These are phyloP conservation scores for Epinephelus coioides DNA, from an alignment of 2,797 vertebrate genomes.

Conservation along the genomic window DNA sequence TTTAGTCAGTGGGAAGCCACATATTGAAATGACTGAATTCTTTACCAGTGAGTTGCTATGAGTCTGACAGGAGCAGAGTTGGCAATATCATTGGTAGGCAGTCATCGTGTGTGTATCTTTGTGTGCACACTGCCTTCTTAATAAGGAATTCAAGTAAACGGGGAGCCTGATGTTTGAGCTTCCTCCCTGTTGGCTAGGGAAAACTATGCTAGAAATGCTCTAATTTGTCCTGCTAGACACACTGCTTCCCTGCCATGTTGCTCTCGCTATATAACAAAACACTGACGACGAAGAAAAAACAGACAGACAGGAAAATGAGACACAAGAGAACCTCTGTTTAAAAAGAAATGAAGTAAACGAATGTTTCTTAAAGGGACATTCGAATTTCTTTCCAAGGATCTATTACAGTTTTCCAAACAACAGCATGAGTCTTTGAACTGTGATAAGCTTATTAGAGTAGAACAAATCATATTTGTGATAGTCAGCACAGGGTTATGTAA, in stretches of 20 bases:
- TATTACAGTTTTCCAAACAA: constrained; percentile 33
- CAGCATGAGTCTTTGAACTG: constrained; percentile 7
- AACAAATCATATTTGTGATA: constrained; percentile 27
- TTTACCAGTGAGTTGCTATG: constrained; percentile 21
- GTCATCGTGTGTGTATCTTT: not conserved
- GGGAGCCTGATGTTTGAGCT: constrained; percentile 39
- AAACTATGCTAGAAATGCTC: constrained; percentile 57
- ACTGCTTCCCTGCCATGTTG: constrained; percentile 23
- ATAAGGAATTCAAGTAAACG: constrained; percentile 39
- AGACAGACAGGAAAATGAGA: constrained; percentile 20
- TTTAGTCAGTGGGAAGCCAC: constrained; percentile 12
- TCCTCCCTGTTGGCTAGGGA: constrained; percentile 36
- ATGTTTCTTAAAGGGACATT: constrained; percentile 14
- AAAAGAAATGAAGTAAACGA: constrained; percentile 17
- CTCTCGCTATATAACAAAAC: constrained; percentile 37
- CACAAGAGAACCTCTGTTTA: constrained; percentile 1
- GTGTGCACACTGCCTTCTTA: constrained; percentile 23
- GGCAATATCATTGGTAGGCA: not conserved
- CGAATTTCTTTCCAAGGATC: constrained; percentile 21
- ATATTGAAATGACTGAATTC: not conserved
- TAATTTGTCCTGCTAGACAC: constrained; percentile 45
- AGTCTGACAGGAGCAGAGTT: constrained; percentile 12
- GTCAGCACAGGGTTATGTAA: constrained; percentile 25
- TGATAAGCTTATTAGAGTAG: constrained; percentile 28
- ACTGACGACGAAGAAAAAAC: constrained; percentile 41